Evolutionary conservation across 2,797 vertebrate species (phyloP).

Genomic region (Labeo calbasu): DNA sequence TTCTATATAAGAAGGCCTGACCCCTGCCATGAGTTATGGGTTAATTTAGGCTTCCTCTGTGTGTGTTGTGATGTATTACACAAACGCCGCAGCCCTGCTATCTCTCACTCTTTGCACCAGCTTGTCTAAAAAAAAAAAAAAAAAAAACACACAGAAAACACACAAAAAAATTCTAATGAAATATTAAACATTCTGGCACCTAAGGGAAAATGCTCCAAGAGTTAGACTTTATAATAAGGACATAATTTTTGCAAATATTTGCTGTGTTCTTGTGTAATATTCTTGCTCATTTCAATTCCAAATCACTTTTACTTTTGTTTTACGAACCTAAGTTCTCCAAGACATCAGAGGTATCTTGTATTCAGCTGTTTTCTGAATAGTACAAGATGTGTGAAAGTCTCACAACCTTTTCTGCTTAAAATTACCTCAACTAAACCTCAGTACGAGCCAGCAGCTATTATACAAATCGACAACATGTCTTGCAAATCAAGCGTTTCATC

Average conservation of each 20-base stretch:
- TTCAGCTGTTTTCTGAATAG: not conserved
- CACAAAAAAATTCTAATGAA: constrained; percentile 12
- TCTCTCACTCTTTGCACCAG: constrained; percentile 21
- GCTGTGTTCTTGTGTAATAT: not conserved
- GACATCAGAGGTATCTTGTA: constrained; percentile 6
- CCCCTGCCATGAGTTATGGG: constrained; percentile 39
- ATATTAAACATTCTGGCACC: constrained; percentile 32
- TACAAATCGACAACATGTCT: not conserved
- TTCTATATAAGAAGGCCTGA: constrained; percentile 24
- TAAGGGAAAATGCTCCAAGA: not conserved
- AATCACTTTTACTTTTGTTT: not conserved
- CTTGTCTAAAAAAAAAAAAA: not conserved
- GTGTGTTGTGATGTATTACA: not conserved
- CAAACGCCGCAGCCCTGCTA: not conserved
- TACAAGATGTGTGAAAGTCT: not conserved
- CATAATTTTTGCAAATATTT: constrained; percentile 22
- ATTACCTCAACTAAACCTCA: not conserved
- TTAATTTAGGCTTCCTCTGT: constrained; percentile 42
- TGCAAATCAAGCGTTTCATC: not conserved
- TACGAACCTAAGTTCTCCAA: not conserved
- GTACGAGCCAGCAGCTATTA: not conserved
- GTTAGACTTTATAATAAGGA: constrained; percentile 36
- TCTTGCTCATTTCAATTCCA: not conserved
- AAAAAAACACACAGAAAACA: not conserved
- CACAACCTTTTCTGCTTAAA: not conserved